Percentiles rank a stretch among this genome's conserved stretches.
These are phyloP conservation scores for Smutsia gigantea DNA, from an alignment of 2,797 vertebrate species.

Conservation along the genomic window DNA sequence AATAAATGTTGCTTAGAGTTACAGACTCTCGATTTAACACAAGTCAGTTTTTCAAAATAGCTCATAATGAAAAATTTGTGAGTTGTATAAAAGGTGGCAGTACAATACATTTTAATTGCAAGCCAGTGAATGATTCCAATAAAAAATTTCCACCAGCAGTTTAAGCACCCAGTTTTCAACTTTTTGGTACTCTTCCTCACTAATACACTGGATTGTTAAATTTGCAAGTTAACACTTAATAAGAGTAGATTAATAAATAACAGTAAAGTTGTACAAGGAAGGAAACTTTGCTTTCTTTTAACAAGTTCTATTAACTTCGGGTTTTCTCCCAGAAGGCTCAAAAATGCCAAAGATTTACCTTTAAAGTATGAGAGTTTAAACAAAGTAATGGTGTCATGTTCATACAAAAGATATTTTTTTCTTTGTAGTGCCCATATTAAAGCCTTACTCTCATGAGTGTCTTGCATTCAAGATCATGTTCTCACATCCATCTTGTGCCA, in stretches of 20 bases:
- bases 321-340: constrained; percentile 68
- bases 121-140: constrained; percentile 84
- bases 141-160: constrained; percentile 66
- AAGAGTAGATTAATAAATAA: constrained; percentile 88
- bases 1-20: background rate
- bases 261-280: constrained; percentile 71
- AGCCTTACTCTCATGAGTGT: background rate
- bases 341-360: constrained; percentile 73
- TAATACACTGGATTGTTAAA: constrained; percentile 82
- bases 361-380: constrained; percentile 69
- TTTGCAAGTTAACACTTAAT: constrained; percentile 87
- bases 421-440: background rate
- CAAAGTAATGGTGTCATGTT: constrained; percentile 6
- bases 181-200: constrained; percentile 71
- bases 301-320: constrained; percentile 82
- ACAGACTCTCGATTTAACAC: constrained; percentile 1
- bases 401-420: background rate
- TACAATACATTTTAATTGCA: constrained; percentile 69
- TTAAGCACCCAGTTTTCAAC: constrained; percentile 77
- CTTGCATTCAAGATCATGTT: background rate
- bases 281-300: constrained; percentile 81
- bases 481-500: background rate
- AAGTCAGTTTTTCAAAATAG: background rate
- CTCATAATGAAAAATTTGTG: background rate
- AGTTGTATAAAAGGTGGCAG: constrained; percentile 58